A percentile compares a stretch with the other conserved stretches of the same genome.
These are phyloP conservation scores for Pangasius larnaudii DNA, from an alignment of 2,797 vertebrate genomes.

Conservation along the genomic window DNA sequence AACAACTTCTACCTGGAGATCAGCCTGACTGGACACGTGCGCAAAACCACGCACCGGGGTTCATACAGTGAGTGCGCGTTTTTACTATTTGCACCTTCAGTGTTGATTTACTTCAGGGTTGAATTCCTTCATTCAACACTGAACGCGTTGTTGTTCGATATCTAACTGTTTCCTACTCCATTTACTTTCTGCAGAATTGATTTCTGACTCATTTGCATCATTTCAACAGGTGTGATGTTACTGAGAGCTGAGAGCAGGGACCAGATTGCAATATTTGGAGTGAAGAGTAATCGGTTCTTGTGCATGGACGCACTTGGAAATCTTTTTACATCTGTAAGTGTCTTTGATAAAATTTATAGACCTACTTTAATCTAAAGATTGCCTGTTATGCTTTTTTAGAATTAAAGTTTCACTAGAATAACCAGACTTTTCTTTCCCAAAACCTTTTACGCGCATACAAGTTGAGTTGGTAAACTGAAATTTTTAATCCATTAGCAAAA, in stretches of 20 bases:
- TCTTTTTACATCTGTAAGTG: slow-evolving; percentile 89
- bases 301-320: slow-evolving; percentile 89
- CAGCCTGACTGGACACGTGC: slow-evolving; percentile 82
- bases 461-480: neutral
- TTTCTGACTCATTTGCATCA: slow-evolving; percentile 32
- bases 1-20: slow-evolving; percentile 94
- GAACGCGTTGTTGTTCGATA: neutral
- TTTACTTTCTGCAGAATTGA: slow-evolving; percentile 21
- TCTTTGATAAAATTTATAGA: neutral
- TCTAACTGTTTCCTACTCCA: too few species aligned
- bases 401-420: neutral
- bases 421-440: neutral
- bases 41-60: slow-evolving; percentile 83
- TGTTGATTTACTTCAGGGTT: neutral
- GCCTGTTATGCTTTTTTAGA: neutral
- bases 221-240: slow-evolving; percentile 83
- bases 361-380: too few species aligned
- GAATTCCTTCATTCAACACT: neutral
- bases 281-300: slow-evolving; percentile 87
- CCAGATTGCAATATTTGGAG: slow-evolving; percentile 86
- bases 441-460: neutral
- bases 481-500: neutral
- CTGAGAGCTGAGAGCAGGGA: slow-evolving; percentile 87
- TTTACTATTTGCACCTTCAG: neutral
- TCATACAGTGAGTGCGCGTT: slow-evolving; percentile 86